These are phyloP conservation scores for Papilio elwesi DNA, from an alignment of 2,888 invertebrate genomes.

Conservation along the genomic window DNA sequence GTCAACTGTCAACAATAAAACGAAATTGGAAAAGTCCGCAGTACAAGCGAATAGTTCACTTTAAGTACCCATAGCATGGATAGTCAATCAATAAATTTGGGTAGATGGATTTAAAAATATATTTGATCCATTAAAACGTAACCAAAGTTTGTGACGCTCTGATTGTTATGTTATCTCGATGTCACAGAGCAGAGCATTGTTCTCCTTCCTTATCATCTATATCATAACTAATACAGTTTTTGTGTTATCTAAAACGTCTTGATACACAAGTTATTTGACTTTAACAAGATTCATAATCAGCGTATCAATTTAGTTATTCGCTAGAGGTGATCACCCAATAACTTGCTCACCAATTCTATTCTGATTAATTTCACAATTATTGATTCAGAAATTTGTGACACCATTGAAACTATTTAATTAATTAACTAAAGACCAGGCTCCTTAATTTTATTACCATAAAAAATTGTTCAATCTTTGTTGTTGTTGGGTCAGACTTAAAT, in stretches of 20 bases:
- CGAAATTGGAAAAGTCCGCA: background rate
- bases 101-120: slow-evolving; percentile 1
- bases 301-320: background rate
- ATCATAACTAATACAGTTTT: slow-evolving; percentile 8
- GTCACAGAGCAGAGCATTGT: slow-evolving; percentile 11
- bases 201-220: slow-evolving; percentile 5
- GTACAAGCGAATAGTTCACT: background rate
- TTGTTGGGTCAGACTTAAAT: too few relatives aligned
- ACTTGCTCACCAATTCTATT: too few relatives aligned
- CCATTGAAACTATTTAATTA: too few relatives aligned
- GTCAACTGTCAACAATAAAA: background rate
- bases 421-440: too few relatives aligned
- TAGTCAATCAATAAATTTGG: background rate
- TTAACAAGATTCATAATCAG: slow-evolving; percentile 4
- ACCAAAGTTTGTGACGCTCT: slow-evolving; percentile 5
- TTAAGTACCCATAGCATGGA: background rate
- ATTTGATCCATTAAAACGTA: background rate
- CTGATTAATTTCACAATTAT: too few relatives aligned
- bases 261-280: background rate
- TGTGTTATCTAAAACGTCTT: slow-evolving; percentile 22
- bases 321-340: too few relatives aligned
- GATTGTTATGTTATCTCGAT: slow-evolving; percentile 14
- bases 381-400: too few relatives aligned
- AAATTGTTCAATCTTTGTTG: too few relatives aligned
- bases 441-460: too few relatives aligned